Conservation (phyloP, 2,113 vertebrate species). For the Hirundichthys speculiger region DNA sequence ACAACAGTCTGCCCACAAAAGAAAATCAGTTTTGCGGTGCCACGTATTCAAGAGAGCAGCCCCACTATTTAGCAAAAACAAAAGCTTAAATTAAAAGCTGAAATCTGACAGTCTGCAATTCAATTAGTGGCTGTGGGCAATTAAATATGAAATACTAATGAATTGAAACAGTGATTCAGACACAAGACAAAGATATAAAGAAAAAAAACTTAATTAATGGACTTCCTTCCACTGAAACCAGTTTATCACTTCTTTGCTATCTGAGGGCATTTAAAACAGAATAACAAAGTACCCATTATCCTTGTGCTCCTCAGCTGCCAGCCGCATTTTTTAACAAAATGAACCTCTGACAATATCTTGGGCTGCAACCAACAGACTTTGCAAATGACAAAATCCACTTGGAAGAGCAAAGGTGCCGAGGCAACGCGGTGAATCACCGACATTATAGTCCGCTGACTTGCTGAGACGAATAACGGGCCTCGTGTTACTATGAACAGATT, state of each 20-base stretch:
- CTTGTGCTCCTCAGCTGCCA: conserved; percentile 35
- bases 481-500: conserved; percentile 37
- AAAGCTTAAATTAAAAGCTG: conserved; percentile 32
- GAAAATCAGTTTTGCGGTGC: conserved; percentile 14
- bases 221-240: conserved; percentile 16
- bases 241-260: conserved; percentile 21
- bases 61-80: conserved; percentile 32
- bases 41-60: conserved; percentile 16
- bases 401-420: conserved; percentile 55
- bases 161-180: conserved; percentile 41
- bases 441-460: conserved; percentile 60
- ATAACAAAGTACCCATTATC: conserved; percentile 43
- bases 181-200: conserved; percentile 51
- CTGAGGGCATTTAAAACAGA: conserved; percentile 30
- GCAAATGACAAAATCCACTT: conserved; percentile 64
- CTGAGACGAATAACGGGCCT: conserved; percentile 61
- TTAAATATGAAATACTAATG: conserved; percentile 43
- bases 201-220: conserved; percentile 58
- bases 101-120: conserved; percentile 48
- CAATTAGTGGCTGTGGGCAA: conserved; percentile 60
- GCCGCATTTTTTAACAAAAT: conserved; percentile 46
- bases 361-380: conserved; percentile 47
- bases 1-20: conserved; percentile 3
- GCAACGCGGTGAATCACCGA: conserved; percentile 54
- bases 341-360: conserved; percentile 64